Percentiles rank a stretch among this genome's conserved stretches.
Evolutionary conservation across 2,888 invertebrate species (phyloP).

Genomic region (Tortricodes alternella): DNA sequence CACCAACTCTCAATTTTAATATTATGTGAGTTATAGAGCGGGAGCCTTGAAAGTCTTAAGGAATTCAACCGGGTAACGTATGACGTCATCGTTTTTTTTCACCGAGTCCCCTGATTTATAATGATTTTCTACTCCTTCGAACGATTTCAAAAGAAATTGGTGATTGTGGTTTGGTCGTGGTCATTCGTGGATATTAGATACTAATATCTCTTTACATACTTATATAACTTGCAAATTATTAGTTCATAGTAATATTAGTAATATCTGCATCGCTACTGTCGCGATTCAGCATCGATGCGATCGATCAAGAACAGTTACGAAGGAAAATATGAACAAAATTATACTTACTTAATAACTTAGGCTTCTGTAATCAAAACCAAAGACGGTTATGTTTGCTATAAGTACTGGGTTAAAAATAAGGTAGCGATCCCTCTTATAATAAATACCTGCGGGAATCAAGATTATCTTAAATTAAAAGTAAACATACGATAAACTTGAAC

Average conservation of each 20-base stretch:
- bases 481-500: slow-evolving; percentile 29
- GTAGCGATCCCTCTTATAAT: background rate
- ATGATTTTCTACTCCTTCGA: background rate
- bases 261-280: too few species aligned
- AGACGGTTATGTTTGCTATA: too few species aligned
- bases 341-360: too few species aligned
- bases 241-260: too few species aligned
- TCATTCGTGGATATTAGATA: too few species aligned
- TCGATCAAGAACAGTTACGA: too few species aligned
- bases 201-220: too few species aligned
- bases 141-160: background rate
- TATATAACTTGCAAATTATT: too few species aligned
- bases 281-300: too few species aligned
- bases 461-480: slow-evolving; percentile 26
- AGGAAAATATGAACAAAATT: too few species aligned
- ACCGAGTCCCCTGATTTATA: background rate
- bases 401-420: background rate
- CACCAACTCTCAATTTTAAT: background rate
- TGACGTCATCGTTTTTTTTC: background rate
- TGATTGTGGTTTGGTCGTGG: background rate
- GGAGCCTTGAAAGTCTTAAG: background rate
- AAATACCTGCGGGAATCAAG: slow-evolving; percentile 1
- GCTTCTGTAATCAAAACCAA: too few species aligned
- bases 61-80: background rate
- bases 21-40: background rate